Percentiles rank a stretch among this genome's conserved stretches.
These are phyloP conservation scores for Anabacerthia variegaticeps DNA, from an alignment of 2,797 vertebrate species.

Conservation along the genomic window DNA sequence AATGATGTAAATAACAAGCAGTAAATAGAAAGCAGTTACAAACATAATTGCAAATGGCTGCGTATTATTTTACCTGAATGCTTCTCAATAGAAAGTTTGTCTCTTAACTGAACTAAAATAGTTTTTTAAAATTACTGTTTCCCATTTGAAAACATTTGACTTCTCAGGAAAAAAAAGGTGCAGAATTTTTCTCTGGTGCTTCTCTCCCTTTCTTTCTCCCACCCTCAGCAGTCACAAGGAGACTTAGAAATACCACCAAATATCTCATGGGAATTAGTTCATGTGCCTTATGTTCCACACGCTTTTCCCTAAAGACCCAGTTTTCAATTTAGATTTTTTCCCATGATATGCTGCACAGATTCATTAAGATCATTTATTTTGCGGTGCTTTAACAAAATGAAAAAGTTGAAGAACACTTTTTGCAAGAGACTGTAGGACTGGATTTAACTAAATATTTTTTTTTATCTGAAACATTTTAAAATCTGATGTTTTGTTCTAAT, in stretches of 20 bases:
- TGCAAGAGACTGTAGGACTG: background rate
- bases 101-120: background rate
- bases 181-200: background rate
- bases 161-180: background rate
- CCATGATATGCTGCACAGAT: background rate
- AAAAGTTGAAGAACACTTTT: background rate
- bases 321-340: background rate
- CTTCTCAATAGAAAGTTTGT: background rate
- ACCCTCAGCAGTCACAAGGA: background rate
- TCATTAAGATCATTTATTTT: background rate
- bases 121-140: background rate
- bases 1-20: background rate
- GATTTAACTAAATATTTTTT: background rate
- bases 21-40: background rate
- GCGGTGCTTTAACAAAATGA: background rate
- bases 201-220: background rate
- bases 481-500: background rate
- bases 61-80: background rate
- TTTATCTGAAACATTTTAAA: background rate
- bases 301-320: rapidly evolving
- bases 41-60: background rate
- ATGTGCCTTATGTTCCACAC: background rate
- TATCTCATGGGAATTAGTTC: background rate
- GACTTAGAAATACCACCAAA: background rate
- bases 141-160: background rate